These are phyloP conservation scores for Orcinus orca DNA, from an alignment of 2,113 vertebrate species.

Conservation along the genomic window DNA sequence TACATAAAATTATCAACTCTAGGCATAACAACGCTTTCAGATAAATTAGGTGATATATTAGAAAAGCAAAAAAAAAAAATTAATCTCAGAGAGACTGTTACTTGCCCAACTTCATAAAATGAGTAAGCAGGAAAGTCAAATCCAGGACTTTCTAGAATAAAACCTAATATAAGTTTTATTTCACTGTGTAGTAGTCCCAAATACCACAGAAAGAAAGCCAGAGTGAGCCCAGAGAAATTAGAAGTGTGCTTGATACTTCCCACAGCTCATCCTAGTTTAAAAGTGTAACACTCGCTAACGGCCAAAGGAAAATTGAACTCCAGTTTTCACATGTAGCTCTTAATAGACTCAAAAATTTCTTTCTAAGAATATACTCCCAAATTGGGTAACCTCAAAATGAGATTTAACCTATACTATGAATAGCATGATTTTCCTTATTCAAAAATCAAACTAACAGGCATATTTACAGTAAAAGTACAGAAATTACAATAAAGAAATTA, in stretches of 20 bases:
- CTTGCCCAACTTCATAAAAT: constrained; percentile 30
- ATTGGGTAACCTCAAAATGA: not conserved
- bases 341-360: not conserved
- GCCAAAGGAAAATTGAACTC: constrained; percentile 39
- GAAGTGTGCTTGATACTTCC: not conserved
- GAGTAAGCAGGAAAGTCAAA: constrained; percentile 3
- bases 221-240: not conserved
- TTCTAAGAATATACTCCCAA: not conserved
- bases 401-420: constrained; percentile 13
- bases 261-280: not conserved
- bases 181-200: not conserved
- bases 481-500: constrained; percentile 14
- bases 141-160: constrained; percentile 15
- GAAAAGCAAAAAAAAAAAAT: not conserved
- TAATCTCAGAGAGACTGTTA: constrained; percentile 3
- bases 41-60: not conserved
- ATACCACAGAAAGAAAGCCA: not conserved
- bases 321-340: not conserved
- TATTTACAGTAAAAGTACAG: not conserved
- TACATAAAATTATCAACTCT: constrained; percentile 11
- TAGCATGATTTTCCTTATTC: constrained; percentile 27
- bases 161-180: not conserved
- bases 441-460: not conserved
- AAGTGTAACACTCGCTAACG: constrained; percentile 8
- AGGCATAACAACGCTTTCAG: not conserved